Evolutionary conservation across 2,888 invertebrate genomes (phyloP).

Genomic region (Pemphredon lugubris): DNA sequence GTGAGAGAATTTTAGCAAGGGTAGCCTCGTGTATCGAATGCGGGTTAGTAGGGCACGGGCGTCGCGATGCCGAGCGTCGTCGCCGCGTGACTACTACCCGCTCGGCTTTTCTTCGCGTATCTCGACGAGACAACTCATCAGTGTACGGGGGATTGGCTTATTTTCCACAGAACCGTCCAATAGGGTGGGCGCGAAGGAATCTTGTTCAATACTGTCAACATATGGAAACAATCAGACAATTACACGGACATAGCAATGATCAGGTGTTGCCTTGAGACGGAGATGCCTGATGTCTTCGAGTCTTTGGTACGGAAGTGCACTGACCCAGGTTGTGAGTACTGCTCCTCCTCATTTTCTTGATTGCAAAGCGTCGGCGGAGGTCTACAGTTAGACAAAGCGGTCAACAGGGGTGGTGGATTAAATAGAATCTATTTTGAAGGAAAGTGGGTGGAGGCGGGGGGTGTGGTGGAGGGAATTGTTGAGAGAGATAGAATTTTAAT

Average conservation of each 20-base stretch:
- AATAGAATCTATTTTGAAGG: too few relatives aligned
- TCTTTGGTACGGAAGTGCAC: slow-evolving; percentile 90
- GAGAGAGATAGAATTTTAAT: too few relatives aligned
- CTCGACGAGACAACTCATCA: neutral
- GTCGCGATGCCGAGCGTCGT: slow-evolving; percentile 58
- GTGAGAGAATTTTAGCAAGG: slow-evolving; percentile 56
- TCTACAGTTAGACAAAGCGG: too few relatives aligned
- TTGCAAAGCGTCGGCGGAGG: too few relatives aligned
- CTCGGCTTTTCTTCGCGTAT: neutral
- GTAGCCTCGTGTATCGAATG: slow-evolving; percentile 64
- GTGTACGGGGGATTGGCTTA: too few relatives aligned
- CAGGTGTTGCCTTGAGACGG: slow-evolving; percentile 91
- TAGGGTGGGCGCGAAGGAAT: too few relatives aligned
- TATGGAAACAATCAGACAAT: neutral
- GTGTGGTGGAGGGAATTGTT: too few relatives aligned
- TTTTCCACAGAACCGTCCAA: too few relatives aligned
- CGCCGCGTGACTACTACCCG: slow-evolving; percentile 12
- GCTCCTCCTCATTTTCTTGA: neutral
- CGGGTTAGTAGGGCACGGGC: slow-evolving; percentile 76
- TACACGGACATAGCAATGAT: slow-evolving; percentile 84
- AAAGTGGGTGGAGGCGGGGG: too few relatives aligned
- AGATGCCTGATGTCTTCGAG: slow-evolving; percentile 89
- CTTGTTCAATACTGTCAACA: too few relatives aligned
- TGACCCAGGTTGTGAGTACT: slow-evolving; percentile 90
- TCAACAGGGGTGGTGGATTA: too few relatives aligned